Evolutionary conservation across 2,888 invertebrate species (phyloP).

Genomic region (Heliconius sara): DNA sequence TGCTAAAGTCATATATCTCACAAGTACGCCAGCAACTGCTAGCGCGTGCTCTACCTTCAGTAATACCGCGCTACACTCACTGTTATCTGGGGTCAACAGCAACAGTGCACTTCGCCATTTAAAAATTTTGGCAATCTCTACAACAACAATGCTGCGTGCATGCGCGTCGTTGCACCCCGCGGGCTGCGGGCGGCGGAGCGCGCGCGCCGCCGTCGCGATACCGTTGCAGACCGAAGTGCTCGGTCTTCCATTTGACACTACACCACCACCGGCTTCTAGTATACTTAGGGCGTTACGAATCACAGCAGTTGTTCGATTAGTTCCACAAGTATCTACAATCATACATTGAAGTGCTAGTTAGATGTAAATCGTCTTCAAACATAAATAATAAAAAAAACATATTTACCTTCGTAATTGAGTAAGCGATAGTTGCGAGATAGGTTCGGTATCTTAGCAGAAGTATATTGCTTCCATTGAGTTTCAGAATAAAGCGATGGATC

Average conservation of each 20-base stretch:
- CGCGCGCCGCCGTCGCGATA: constrained; percentile 55
- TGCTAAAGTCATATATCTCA: constrained; percentile 49
- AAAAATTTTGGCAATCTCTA: constrained; percentile 55
- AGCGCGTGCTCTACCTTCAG: constrained; percentile 51
- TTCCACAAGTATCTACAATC: constrained; percentile 66
- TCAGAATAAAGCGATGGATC: constrained; percentile 47
- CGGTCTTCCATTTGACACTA: constrained; percentile 52
- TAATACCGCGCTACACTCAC: constrained; percentile 50
- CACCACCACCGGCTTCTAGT: constrained; percentile 57
- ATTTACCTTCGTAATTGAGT: constrained; percentile 56
- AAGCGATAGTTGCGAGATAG: constrained; percentile 49
- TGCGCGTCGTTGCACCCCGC: constrained; percentile 50
- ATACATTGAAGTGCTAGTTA: not conserved
- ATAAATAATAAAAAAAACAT: not conserved
- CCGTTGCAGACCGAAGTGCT: constrained; percentile 55
- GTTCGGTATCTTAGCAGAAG: constrained; percentile 36
- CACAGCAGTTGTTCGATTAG: constrained; percentile 57
- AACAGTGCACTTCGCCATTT: constrained; percentile 62
- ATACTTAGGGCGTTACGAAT: constrained; percentile 56
- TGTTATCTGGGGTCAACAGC: constrained; percentile 52
- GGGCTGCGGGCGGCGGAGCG: constrained; percentile 51
- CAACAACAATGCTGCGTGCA: constrained; percentile 57
- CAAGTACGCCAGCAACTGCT: constrained; percentile 54
- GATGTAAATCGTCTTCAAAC: not conserved
- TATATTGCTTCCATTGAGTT: constrained; percentile 43